phyloP scores from a whole-genome alignment of 2,113 vertebrate species.

The Microcebus murinus region DNA sequence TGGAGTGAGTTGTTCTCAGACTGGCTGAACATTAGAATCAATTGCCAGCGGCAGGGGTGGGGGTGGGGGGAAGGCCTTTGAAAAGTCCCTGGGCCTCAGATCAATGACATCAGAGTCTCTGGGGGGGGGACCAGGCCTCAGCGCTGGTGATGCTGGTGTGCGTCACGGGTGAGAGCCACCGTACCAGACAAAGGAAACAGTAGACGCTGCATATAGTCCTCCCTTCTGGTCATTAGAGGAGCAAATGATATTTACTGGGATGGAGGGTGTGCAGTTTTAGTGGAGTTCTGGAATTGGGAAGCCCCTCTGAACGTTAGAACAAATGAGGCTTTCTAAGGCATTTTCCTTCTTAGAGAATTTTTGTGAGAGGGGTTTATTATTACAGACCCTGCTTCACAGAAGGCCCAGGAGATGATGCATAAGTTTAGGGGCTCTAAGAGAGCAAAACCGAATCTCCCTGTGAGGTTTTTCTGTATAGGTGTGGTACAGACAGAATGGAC shows the following conservation, averaged over 20 bases:
- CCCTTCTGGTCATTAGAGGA: background rate
- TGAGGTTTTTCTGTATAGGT: background rate
- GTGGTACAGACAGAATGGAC: background rate
- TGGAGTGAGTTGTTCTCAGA: background rate
- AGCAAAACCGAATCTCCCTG: background rate
- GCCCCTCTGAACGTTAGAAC: background rate
- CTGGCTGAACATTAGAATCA: background rate
- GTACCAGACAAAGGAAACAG: background rate
- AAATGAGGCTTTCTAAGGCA: background rate
- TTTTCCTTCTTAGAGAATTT: background rate
- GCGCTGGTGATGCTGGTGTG: background rate
- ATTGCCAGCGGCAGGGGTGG: background rate
- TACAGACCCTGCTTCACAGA: background rate
- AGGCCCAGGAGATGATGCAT: background rate
- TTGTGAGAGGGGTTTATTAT: background rate
- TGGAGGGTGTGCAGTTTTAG: background rate
- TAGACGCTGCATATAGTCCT: background rate
- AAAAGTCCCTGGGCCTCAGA: background rate
- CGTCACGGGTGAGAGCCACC: background rate
- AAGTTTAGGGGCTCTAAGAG: background rate
- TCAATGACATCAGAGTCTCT: background rate
- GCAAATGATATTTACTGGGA: background rate
- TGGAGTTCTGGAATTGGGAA: background rate
- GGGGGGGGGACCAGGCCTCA: background rate
- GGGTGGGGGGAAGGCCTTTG: background rate